phyloP scores from a whole-genome alignment of 2,797 vertebrate species.

The Pantherophis vulpinus region DNA sequence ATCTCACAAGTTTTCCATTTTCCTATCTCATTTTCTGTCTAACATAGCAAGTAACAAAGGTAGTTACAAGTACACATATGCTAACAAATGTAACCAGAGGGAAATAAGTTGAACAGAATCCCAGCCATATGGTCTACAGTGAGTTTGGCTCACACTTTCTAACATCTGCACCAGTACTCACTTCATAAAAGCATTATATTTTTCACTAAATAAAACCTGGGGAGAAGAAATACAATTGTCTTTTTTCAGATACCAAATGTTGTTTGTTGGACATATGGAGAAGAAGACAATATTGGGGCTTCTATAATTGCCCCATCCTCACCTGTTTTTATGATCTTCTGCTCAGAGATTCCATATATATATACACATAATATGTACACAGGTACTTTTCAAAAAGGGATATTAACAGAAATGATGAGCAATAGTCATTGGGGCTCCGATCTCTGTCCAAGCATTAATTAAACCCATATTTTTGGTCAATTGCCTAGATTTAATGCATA shows the following conservation, averaged over 20 bases:
- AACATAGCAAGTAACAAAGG: neutral
- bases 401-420: neutral
- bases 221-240: neutral
- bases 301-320: neutral
- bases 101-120: neutral
- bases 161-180: neutral
- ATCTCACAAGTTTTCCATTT: neutral
- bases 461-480: neutral
- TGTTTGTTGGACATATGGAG: neutral
- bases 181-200: neutral
- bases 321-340: neutral
- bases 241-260: neutral
- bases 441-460: neutral
- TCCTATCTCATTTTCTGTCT: neutral
- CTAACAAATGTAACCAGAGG: neutral
- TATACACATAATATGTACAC: neutral
- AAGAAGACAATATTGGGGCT: neutral
- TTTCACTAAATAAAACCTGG: neutral
- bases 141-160: neutral
- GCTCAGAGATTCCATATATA: neutral
- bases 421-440: neutral
- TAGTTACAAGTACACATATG: neutral
- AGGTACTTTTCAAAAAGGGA: neutral
- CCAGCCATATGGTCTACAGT: neutral
- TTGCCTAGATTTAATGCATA: neutral